Conservation (phyloP, 2,888 invertebrate species). For the Ligdia adustata region DNA sequence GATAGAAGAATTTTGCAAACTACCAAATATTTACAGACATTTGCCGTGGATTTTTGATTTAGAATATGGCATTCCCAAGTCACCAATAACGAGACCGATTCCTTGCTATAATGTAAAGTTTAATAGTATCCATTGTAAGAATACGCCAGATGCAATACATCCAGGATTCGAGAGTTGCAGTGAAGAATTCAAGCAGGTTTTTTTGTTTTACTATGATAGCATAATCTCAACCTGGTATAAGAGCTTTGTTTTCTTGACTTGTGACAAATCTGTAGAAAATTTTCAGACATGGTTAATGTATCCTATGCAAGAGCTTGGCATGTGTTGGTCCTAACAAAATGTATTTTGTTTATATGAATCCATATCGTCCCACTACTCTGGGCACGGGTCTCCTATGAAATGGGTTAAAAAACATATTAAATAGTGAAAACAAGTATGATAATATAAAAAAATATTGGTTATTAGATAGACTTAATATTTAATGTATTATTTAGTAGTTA, state of each 20-base stretch:
- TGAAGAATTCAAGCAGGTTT: slow-evolving; percentile 51
- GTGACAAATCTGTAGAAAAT: slow-evolving; percentile 61
- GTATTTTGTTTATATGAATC: too few relatives aligned
- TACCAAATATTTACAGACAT: slow-evolving; percentile 45
- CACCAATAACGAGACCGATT: slow-evolving; percentile 50
- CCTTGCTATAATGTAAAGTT: slow-evolving; percentile 60
- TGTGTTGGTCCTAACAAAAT: slow-evolving; percentile 60
- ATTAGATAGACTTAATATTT: too few relatives aligned
- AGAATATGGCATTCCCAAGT: slow-evolving; percentile 61
- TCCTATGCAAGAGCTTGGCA: slow-evolving; percentile 62
- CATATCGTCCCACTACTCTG: too few relatives aligned
- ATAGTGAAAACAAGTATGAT: too few relatives aligned
- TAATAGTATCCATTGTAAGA: slow-evolving; percentile 62
- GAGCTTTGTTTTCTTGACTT: slow-evolving; percentile 50
- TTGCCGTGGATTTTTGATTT: slow-evolving; percentile 63
- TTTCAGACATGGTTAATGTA: slow-evolving; percentile 62
- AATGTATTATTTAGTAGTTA: too few relatives aligned
- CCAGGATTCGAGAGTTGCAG: slow-evolving; percentile 64
- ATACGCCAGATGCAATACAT: slow-evolving; percentile 58
- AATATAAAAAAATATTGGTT: too few relatives aligned
- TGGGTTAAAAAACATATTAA: too few relatives aligned
- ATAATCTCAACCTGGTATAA: slow-evolving; percentile 63
- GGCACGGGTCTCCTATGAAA: too few relatives aligned
- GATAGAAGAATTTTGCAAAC: slow-evolving; percentile 63
- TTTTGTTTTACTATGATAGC: slow-evolving; percentile 64